Conservation (phyloP, 2,113 vertebrate species). For the Etia nguti region DNA sequence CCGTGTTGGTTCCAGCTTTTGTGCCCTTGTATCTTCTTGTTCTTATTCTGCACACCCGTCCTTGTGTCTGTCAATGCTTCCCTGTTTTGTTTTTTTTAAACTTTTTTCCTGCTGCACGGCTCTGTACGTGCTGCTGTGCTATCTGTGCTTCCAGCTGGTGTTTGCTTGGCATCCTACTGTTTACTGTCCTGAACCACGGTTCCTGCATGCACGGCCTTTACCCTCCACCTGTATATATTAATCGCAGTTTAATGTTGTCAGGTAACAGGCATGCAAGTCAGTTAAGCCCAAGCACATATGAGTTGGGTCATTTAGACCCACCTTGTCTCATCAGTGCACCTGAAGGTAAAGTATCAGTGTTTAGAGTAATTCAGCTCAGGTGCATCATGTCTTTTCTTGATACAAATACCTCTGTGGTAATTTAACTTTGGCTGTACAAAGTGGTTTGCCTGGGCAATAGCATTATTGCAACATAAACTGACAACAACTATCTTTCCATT, state of each 20-base stretch:
- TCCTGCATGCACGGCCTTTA: not conserved
- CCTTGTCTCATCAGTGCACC: not conserved
- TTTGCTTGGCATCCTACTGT: constrained; percentile 23
- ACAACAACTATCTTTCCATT: not conserved
- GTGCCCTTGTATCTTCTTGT: not conserved
- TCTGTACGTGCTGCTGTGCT: constrained; percentile 28
- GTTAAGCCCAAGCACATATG: not conserved
- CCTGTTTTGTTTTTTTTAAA: not conserved
- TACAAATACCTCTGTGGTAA: not conserved
- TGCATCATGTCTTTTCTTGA: not conserved
- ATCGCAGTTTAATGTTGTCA: not conserved
- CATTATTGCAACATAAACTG: not conserved
- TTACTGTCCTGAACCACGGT: constrained; percentile 3
- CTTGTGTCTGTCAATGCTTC: constrained; percentile 10
- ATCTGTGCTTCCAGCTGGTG: constrained; percentile 45
- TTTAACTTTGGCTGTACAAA: not conserved
- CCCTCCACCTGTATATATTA: not conserved
- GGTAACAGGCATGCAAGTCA: not conserved
- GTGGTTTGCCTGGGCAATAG: not conserved
- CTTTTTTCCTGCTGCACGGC: constrained; percentile 13
- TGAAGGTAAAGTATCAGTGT: not conserved
- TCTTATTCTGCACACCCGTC: not conserved
- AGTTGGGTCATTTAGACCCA: not conserved
- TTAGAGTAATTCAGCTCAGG: not conserved
- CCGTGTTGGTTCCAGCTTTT: not conserved